phyloP scores from a whole-genome alignment of 2,797 vertebrate species.

The Coracias cyanogaster region DNA sequence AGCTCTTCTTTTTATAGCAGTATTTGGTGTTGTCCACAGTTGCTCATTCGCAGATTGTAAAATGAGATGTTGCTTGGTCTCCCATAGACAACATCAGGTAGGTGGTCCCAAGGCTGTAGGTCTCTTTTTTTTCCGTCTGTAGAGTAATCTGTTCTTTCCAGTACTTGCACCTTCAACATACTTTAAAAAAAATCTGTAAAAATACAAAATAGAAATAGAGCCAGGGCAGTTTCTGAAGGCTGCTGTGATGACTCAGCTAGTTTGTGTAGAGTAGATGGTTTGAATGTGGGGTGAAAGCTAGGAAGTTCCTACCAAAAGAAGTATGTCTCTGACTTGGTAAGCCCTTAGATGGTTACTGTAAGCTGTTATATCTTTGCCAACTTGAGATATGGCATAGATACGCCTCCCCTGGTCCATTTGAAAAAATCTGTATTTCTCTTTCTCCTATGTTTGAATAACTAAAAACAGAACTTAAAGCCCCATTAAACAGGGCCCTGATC shows the following conservation, averaged over 20 bases:
- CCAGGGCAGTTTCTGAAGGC: neutral
- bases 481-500: neutral
- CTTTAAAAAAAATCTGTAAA: neutral
- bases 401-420: neutral
- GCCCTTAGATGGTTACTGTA: neutral
- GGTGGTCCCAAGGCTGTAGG: neutral
- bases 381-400: neutral
- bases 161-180: neutral
- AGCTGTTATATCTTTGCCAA: neutral
- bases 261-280: neutral
- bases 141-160: neutral
- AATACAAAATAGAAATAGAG: neutral
- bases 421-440: neutral
- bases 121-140: neutral
- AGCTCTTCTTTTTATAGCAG: neutral
- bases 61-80: neutral
- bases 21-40: neutral
- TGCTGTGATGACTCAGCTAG: neutral
- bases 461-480: neutral
- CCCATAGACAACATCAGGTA: neutral
- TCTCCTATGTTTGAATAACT: neutral
- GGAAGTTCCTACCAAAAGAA: neutral
- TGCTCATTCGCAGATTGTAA: neutral
- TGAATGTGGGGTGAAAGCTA: fast-evolving
- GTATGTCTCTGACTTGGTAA: neutral